Conservation (phyloP, 37 sponge, comb jelly and placozoan genomes). For the Amphimedon queenslandica region DNA sequence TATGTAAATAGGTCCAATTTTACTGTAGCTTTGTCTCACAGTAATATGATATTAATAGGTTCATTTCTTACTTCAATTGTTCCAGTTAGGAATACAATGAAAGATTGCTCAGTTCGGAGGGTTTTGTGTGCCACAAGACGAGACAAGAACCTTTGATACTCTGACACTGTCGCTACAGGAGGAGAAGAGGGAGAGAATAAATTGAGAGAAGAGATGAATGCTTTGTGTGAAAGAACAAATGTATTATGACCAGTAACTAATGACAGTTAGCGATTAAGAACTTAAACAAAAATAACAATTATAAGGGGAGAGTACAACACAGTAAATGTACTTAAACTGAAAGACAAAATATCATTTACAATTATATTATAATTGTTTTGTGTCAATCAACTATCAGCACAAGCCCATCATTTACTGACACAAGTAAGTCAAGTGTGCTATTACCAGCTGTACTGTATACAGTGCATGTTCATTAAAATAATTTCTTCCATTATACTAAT, state of each 20-base stretch:
- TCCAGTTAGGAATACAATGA: conserved; percentile 59
- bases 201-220: background rate
- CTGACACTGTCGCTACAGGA: conserved; percentile 79
- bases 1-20: too few relatives aligned
- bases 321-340: conserved; percentile 8
- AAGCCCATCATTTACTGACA: too few relatives aligned
- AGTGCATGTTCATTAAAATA: too few relatives aligned
- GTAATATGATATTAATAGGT: too few relatives aligned
- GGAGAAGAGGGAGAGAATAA: conserved; percentile 69
- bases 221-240: conserved; percentile 13
- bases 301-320: background rate
- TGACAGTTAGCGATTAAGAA: background rate
- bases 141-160: conserved; percentile 82
- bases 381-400: too few relatives aligned
- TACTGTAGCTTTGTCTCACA: too few relatives aligned
- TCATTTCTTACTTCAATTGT: conserved; percentile 46
- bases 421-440: too few relatives aligned
- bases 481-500: too few relatives aligned
- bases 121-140: conserved; percentile 57
- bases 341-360: too few relatives aligned
- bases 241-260: background rate
- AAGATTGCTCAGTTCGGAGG: conserved; percentile 48
- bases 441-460: too few relatives aligned
- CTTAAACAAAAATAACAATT: background rate
- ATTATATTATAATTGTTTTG: too few relatives aligned